phyloP scores from a whole-genome alignment of 1,140 invertebrate species.

The Drosophila tropicalis region DNA sequence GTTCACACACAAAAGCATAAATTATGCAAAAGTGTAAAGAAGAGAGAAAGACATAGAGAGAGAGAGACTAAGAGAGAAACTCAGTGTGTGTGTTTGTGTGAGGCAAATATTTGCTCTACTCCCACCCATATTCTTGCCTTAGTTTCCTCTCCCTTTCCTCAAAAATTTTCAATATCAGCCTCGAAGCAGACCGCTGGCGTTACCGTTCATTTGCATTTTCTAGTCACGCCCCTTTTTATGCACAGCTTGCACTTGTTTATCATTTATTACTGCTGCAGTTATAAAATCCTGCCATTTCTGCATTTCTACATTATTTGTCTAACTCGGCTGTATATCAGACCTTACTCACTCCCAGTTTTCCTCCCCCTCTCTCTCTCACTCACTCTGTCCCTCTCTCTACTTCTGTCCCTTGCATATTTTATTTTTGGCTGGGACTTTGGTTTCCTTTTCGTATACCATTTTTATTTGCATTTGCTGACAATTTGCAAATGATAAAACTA shows the following conservation, averaged over 20 bases:
- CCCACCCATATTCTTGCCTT: not conserved
- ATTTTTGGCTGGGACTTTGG: not conserved
- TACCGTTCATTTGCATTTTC: not conserved
- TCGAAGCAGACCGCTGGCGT: not conserved
- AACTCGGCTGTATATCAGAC: not conserved
- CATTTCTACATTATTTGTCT: slow-evolving; percentile 20
- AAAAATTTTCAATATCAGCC: slow-evolving; percentile 23
- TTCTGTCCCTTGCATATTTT: slow-evolving; percentile 1
- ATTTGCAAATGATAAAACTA: slow-evolving; percentile 12
- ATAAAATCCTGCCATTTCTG: slow-evolving; percentile 19
- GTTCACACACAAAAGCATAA: slow-evolving; percentile 22
- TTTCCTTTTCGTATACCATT: not conserved
- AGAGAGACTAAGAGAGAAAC: not conserved
- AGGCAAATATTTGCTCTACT: slow-evolving; percentile 19
- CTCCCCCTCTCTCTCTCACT: not conserved
- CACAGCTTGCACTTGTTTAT: slow-evolving; percentile 21
- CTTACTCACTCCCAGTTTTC: not conserved
- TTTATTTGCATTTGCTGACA: slow-evolving; percentile 12
- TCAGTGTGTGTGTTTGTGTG: not conserved
- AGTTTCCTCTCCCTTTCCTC: not conserved
- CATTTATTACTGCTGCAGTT: slow-evolving; percentile 25
- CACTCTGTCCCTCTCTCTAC: not conserved
- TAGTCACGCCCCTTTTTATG: slow-evolving; percentile 10
- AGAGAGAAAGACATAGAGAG: not conserved
- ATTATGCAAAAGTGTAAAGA: slow-evolving; percentile 31